Base-by-base conservation (phyloP, 1,140 invertebrate genomes). In the Diorhabda sublineata region DNA sequence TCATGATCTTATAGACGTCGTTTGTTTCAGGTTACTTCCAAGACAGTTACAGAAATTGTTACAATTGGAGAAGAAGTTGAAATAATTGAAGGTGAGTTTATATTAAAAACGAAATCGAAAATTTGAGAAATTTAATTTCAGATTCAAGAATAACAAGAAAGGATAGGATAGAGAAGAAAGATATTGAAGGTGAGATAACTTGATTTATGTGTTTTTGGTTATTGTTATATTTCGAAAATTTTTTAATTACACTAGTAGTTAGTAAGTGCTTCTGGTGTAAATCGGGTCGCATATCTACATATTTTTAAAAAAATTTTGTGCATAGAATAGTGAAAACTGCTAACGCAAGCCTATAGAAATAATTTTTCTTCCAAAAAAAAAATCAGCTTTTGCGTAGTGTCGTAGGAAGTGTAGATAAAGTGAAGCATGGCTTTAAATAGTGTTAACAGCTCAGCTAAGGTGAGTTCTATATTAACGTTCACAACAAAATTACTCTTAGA, bases 41-140 rank as follows among this genome's bases (percentile, higher is more conserved):
- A 73, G 67, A 26, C 70, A 47, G 64, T 73, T 56, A 69, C 69
- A 64, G 73, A 77, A 72, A 75, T 66, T 56, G 76, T 77, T 26
- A 74, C 72, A 9, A 71, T 79, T 44, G 68, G 58, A 41, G 71
- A 76, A 74, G 71, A 77, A 75, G 68, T 76, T 63, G 76, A 78
- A 76, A 73, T 79, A 57, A 67, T 74, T 58, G 73, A 73, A 71
- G 78, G 78, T 78, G 73, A 78, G 78, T 78, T 68, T 67, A 59
- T 67, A 8, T 52, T 52, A 8, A 4, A 52, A 6, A 52, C 8
- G 45, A 52, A 6, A 52, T 6, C 8, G 45, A 52, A 6, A 52
- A 52, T 2, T 52, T 9, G 8, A 5, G 45, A 26, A 52, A 52
- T 52, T 52, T 52, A 52, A 52, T 52, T 52, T 52, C 47, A 76